Base-by-base conservation (phyloP, 2,797 vertebrate genomes). In the Sphenodon punctatus region DNA sequence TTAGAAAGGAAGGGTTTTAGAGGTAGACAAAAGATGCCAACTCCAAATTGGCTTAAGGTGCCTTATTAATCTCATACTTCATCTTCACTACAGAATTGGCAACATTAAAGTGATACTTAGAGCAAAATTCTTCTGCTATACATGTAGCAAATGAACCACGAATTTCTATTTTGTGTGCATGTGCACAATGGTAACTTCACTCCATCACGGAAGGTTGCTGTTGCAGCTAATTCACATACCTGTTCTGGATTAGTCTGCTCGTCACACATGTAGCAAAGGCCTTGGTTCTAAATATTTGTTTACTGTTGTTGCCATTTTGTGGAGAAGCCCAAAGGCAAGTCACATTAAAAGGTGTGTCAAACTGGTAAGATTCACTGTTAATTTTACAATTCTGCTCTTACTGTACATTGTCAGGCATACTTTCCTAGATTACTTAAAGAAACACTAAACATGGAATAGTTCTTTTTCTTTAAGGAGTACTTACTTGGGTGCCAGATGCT, bases 401-500 rank as follows among this genome's bases (percentile, higher is more conserved):
- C 48, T 39, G 32, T 2, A 1, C 0, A 53, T 61, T 81, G n/a
- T n/a, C n/a, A n/a, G n/a, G n/a, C n/a, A n/a, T n/a, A n/a, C n/a
- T n/a, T n/a, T n/a, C n/a, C n/a, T n/a, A n/a, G n/a, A n/a, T n/a
- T n/a, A n/a, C n/a, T n/a, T n/a, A n/a, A n/a, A n/a, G n/a, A n/a
- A n/a, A 5, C 2, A 82, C 8, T 23, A 46, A 16, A 84, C 67
- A 34, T 25, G 5, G 39, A 79, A 65, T 0, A 61, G 9, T 1
- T 36, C 1, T 25, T 49, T 69, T 63, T 68, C 68, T 86, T 43
- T 53, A 81, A 59, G 2, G 5, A 76, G 34, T 88, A 96, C 96
- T 95, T 93, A 97, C 97, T 97, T 97, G 15, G 96, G 94, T 27
- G 94, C 76, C 4, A 97, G 92, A 79, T 97, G 94, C 78, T 96